Evolutionary conservation across 1,140 invertebrate species (phyloP), one percentile per base, ranked within the genome.

Genomic region (Drosophila rufa): DNA sequence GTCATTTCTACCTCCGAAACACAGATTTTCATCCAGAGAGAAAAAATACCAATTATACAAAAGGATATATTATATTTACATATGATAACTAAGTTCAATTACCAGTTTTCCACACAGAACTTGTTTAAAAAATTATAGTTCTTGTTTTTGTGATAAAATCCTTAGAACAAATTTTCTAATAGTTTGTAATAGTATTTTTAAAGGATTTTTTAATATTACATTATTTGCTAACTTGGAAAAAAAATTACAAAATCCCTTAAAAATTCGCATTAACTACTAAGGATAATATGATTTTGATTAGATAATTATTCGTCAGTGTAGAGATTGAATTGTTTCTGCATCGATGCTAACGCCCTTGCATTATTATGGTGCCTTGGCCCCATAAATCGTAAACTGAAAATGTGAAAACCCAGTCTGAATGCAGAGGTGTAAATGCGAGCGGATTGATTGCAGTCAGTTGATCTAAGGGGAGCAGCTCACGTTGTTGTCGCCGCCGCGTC

Each of bases 271-370:
- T 11, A 36, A 36, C 33, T 9, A 11, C 11, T 3, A 36, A 12
- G 9, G 33, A 11, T 9, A 9, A 12, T 36, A 11, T 33, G 30
- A 33, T 2, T 36, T 12, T 36, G 0, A 36, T 11, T 15, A 38
- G 7, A 9, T 22, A 3, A 19, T 38, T 15, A 5, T 55, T 15
- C 22, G 0, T 2, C 51, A 38, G 51, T 55, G 51, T 42, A 22
- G 22, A 55, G 48, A 67, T 71, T 64, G 65, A 79, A 77, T 66
- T 73, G 71, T 82, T 87, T 86, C 79, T 86, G 83, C 83, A 77
- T 76, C 80, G 79, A 79, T 87, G 83, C 80, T 77, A 89, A 87
- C 84, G 83, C 83, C 83, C 83, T 87, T 87, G 83, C 76, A 64
- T 38, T 55, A 55, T 55, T 55, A 82, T 73, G 79, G 76, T 66